These are phyloP conservation scores for Thereva unica DNA, from an alignment of 2,888 invertebrate species.

Conservation along the genomic window DNA sequence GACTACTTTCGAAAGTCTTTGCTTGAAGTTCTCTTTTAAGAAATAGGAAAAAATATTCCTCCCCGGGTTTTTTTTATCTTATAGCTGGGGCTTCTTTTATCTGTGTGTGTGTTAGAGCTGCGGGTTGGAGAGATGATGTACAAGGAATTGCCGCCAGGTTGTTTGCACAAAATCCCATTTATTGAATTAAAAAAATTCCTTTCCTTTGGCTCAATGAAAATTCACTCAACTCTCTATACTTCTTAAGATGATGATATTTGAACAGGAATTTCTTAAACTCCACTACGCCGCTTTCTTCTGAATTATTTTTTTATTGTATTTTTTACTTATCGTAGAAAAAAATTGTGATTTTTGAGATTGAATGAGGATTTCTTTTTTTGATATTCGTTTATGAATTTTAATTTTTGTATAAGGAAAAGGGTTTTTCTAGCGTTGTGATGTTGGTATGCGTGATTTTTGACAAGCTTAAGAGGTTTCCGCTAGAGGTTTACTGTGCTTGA, in stretches of 20 bases:
- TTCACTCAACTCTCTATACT: conserved; percentile 11
- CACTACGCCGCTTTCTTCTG: conserved; percentile 27
- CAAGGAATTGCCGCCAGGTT: conserved; percentile 34
- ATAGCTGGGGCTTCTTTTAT: too few relatives aligned
- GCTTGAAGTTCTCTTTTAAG: conserved; percentile 9
- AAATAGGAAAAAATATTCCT: conserved; percentile 6
- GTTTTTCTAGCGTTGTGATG: too few relatives aligned
- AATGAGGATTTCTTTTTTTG: conserved; percentile 4
- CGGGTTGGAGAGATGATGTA: not conserved
- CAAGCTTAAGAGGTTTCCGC: too few relatives aligned
- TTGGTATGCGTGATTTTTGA: too few relatives aligned
- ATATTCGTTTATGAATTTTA: too few relatives aligned
- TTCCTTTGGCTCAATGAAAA: conserved; percentile 10
- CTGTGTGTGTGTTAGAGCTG: too few relatives aligned
- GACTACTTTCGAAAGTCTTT: conserved; percentile 23
- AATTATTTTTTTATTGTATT: conserved; percentile 38
- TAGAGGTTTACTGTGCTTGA: too few relatives aligned
- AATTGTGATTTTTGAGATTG: not conserved
- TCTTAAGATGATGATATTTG: conserved; percentile 28
- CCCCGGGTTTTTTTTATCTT: too few relatives aligned
- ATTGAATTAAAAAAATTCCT: conserved; percentile 44
- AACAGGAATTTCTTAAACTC: conserved; percentile 19
- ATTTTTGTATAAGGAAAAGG: too few relatives aligned
- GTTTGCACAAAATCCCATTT: conserved; percentile 45
- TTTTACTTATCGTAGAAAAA: conserved; percentile 14